Evolutionary conservation across 2,797 vertebrate species (phyloP).

Genomic region (Salmo trutta): DNA sequence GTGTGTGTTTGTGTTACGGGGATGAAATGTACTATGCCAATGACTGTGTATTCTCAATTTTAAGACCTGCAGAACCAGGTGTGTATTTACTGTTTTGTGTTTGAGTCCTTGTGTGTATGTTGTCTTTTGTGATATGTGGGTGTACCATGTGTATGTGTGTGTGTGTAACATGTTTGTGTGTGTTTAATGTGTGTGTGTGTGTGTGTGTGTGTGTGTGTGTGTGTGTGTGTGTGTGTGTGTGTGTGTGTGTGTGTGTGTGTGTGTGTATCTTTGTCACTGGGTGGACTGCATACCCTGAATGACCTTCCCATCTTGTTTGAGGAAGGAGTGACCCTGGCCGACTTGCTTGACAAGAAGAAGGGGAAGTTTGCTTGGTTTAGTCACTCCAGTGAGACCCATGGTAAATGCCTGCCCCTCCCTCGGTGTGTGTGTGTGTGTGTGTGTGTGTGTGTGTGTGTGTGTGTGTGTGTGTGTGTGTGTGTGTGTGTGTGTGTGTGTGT

Average conservation of each 20-base stretch:
- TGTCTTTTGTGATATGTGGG: constrained; percentile 18
- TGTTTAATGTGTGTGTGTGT: neutral
- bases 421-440: constrained; percentile 23
- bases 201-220: neutral
- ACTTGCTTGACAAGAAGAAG: constrained; percentile 81
- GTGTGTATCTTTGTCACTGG: constrained; percentile 13
- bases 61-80: neutral
- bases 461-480: constrained; percentile 22
- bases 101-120: constrained; percentile 16
- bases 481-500: constrained; percentile 25
- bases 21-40: neutral
- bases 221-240: too few relatives aligned
- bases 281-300: constrained; percentile 31
- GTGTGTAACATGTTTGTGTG: too few relatives aligned
- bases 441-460: constrained; percentile 18
- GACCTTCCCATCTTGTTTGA: constrained; percentile 1
- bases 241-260: too few relatives aligned
- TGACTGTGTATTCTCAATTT: neutral
- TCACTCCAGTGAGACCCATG: constrained; percentile 82
- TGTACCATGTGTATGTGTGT: neutral
- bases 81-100: neutral
- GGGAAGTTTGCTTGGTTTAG: constrained; percentile 82
- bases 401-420: constrained; percentile 57
- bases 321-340: constrained; percentile 69
- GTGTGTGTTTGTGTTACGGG: neutral